Conservation (phyloP, 1,140 invertebrate genomes). For the Aplysia californica region DNA sequence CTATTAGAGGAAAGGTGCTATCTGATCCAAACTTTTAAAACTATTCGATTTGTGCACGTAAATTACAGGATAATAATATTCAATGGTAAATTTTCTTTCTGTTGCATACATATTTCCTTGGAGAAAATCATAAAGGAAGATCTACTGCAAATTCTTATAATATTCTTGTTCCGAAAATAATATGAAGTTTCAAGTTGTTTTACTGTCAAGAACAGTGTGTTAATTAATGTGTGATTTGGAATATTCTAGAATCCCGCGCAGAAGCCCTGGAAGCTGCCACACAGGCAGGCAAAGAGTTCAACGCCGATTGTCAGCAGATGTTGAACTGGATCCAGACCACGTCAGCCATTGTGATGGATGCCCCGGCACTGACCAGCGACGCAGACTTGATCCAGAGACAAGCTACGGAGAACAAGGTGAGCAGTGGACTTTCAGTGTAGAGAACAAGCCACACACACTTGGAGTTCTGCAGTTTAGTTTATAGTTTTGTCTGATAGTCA, state of each 20-base stretch:
- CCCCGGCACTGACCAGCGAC: slow-evolving; percentile 86
- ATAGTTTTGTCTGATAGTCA: background rate
- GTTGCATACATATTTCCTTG: too few relatives aligned
- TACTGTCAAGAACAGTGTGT: background rate
- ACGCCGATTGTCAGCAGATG: slow-evolving; percentile 85
- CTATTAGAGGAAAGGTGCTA: too few relatives aligned
- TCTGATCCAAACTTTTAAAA: too few relatives aligned
- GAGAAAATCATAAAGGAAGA: too few relatives aligned
- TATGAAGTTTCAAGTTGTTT: background rate
- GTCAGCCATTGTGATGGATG: slow-evolving; percentile 76
- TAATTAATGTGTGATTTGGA: too few relatives aligned
- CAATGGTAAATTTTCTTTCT: too few relatives aligned
- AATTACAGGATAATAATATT: too few relatives aligned
- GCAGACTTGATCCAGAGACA: slow-evolving; percentile 85
- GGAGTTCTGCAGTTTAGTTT: background rate
- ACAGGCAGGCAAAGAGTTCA: slow-evolving; percentile 80
- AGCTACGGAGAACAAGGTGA: slow-evolving; percentile 83
- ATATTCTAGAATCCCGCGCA: slow-evolving; percentile 75
- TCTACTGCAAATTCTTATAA: too few relatives aligned
- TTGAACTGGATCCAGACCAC: slow-evolving; percentile 88
- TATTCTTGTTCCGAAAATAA: background rate
- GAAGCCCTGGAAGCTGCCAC: slow-evolving; percentile 90
- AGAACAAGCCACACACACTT: too few relatives aligned
- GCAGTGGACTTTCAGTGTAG: too few relatives aligned
- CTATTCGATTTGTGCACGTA: too few relatives aligned